Evolutionary conservation across 2,888 invertebrate genomes (phyloP).

Genomic region (Coelinius sp.): DNA sequence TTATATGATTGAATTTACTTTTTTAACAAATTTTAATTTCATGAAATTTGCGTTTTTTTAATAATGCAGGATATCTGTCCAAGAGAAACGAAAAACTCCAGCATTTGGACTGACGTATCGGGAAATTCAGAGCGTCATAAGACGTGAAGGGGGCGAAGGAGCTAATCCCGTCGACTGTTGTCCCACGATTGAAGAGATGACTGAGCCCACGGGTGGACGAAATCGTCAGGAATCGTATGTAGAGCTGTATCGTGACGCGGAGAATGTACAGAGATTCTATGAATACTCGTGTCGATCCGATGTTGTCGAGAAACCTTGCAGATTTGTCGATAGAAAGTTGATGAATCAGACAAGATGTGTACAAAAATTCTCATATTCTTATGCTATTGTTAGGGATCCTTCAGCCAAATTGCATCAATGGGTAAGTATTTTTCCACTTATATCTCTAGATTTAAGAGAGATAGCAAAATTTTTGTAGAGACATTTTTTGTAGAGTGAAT

Average conservation of each 20-base stretch:
- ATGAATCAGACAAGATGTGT: constrained; percentile 83
- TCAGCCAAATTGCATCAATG: constrained; percentile 62
- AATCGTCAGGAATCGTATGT: constrained; percentile 82
- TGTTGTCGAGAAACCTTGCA: constrained; percentile 81
- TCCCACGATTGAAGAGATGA: constrained; percentile 83
- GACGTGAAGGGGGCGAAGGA: constrained; percentile 72
- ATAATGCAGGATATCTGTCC: not conserved
- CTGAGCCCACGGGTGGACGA: constrained; percentile 83
- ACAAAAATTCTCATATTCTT: constrained; percentile 87
- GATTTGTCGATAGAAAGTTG: constrained; percentile 80
- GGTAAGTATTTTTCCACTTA: constrained; percentile 27
- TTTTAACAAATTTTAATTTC: not conserved
- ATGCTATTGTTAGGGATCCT: constrained; percentile 80
- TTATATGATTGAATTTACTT: not conserved
- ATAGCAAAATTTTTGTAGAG: too few species aligned
- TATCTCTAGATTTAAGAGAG: not conserved
- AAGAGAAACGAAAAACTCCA: constrained; percentile 36
- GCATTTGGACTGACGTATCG: constrained; percentile 73
- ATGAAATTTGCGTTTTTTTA: not conserved
- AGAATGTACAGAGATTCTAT: constrained; percentile 81
- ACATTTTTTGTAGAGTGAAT: too few species aligned
- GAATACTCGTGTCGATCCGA: constrained; percentile 84
- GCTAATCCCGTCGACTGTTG: constrained; percentile 81
- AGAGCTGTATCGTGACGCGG: constrained; percentile 81
- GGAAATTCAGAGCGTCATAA: constrained; percentile 78